Percentiles rank a stretch among this genome's conserved stretches.
Conservation (phyloP, 2,113 vertebrate genomes). For the Junco hyemalis region DNA sequence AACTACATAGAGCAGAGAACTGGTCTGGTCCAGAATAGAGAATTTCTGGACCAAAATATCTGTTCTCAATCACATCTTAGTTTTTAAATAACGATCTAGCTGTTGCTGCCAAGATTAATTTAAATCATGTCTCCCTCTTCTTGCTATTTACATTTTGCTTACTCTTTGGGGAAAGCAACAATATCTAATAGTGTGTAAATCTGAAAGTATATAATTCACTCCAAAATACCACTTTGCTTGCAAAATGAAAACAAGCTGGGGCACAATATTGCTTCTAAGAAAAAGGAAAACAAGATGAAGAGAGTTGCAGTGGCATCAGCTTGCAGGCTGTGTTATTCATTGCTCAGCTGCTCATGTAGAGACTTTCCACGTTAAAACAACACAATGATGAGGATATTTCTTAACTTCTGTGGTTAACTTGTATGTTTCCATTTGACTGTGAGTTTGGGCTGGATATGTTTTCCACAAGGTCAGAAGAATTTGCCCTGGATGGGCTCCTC, state of each 20-base stretch:
- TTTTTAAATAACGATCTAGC: background rate
- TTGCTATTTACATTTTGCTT: background rate
- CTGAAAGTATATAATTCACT: background rate
- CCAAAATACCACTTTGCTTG: background rate
- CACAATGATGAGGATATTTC: background rate
- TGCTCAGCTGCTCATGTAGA: background rate
- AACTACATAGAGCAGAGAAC: background rate
- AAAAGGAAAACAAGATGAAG: background rate
- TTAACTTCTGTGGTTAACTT: slow-evolving; percentile 3
- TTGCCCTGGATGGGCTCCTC: background rate
- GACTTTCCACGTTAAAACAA: background rate
- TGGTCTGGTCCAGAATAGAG: background rate
- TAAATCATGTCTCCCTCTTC: background rate
- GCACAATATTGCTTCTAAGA: background rate
- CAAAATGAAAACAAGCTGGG: background rate
- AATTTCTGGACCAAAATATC: background rate
- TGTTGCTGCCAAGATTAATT: background rate
- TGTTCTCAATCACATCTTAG: background rate
- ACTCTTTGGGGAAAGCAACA: background rate
- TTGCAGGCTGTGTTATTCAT: background rate
- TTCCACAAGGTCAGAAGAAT: slow-evolving; percentile 1
- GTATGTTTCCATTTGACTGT: background rate
- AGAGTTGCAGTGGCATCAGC: background rate
- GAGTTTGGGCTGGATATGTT: background rate
- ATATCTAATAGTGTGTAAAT: background rate